Percentiles rank a stretch among this genome's conserved stretches.
These are phyloP conservation scores for Tricholaema leucomelas DNA, from an alignment of 2,113 vertebrate species.

Conservation along the genomic window DNA sequence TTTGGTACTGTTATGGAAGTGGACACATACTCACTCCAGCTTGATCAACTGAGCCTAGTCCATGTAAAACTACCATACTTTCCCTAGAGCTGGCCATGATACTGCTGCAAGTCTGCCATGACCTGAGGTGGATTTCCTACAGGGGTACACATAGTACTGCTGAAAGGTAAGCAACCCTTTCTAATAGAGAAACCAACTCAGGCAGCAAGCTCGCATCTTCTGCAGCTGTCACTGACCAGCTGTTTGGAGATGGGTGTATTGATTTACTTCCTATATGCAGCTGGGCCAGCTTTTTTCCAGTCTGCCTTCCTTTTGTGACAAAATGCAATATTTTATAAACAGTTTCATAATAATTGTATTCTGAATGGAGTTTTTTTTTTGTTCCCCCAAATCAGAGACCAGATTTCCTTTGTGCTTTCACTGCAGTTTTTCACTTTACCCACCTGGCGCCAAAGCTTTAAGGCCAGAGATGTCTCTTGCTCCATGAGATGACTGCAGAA, in stretches of 20 bases:
- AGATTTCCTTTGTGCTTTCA: not conserved
- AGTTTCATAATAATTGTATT: not conserved
- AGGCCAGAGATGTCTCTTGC: not conserved
- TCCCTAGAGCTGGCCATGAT: not conserved
- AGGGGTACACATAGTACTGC: too few species aligned
- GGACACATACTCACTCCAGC: not conserved
- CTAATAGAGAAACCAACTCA: not conserved
- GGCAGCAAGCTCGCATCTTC: not conserved
- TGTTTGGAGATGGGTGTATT: not conserved
- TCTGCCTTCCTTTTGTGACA: not conserved
- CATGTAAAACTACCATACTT: rapidly evolving
- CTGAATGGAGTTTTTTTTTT: not conserved
- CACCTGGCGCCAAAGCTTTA: not conserved
- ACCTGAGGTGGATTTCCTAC: not conserved
- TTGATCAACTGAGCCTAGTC: not conserved
- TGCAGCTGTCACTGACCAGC: not conserved
- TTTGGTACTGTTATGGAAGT: not conserved
- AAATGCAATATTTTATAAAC: not conserved
- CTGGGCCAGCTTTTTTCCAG: not conserved
- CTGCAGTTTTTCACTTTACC: not conserved
- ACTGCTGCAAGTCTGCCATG: rapidly evolving
- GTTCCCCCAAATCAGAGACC: not conserved
- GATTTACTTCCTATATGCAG: not conserved
- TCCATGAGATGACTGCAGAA: not conserved
- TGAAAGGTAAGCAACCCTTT: too few species aligned